Evolutionary conservation across 2,888 invertebrate genomes (phyloP).

Genomic region (Ormyrus labotus): DNA sequence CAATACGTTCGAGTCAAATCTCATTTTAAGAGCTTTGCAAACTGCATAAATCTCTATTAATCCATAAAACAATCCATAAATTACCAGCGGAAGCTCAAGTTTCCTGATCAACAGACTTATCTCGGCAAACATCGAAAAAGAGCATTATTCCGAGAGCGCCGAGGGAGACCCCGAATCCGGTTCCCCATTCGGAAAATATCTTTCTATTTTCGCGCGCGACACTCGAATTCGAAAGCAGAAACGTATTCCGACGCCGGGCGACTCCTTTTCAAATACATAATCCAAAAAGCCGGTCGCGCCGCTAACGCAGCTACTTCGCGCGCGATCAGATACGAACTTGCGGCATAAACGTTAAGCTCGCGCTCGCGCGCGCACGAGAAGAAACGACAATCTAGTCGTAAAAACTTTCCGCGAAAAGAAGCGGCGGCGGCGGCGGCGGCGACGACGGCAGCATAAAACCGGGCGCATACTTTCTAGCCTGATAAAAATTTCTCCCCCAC

Average conservation of each 20-base stretch:
- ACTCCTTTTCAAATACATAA: constrained; percentile 19
- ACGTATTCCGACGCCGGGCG: background rate
- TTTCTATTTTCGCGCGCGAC: constrained; percentile 20
- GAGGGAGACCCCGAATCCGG: background rate
- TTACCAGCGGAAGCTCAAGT: too few relatives aligned
- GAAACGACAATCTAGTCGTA: constrained; percentile 47
- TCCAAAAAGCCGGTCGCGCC: background rate
- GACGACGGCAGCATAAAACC: background rate
- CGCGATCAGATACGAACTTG: constrained; percentile 39
- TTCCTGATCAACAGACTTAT: too few relatives aligned
- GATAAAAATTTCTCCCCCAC: constrained; percentile 37
- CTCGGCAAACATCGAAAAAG: too few relatives aligned
- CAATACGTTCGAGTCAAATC: too few relatives aligned
- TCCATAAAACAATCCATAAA: too few relatives aligned
- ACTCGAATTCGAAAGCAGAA: background rate
- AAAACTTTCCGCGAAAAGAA: constrained; percentile 34
- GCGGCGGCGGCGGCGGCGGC: background rate
- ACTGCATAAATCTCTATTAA: too few relatives aligned
- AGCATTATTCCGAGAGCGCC: too few relatives aligned
- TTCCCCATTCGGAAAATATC: background rate
- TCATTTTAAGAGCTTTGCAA: too few relatives aligned
- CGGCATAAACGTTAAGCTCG: constrained; percentile 38
- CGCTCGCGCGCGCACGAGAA: background rate
- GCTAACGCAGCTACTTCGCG: constrained; percentile 9
- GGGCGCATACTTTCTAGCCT: background rate